Evolutionary conservation across 2,797 vertebrate species (phyloP), one percentile per base, ranked within the genome.

Genomic region (Crenuchus spilurus): DNA sequence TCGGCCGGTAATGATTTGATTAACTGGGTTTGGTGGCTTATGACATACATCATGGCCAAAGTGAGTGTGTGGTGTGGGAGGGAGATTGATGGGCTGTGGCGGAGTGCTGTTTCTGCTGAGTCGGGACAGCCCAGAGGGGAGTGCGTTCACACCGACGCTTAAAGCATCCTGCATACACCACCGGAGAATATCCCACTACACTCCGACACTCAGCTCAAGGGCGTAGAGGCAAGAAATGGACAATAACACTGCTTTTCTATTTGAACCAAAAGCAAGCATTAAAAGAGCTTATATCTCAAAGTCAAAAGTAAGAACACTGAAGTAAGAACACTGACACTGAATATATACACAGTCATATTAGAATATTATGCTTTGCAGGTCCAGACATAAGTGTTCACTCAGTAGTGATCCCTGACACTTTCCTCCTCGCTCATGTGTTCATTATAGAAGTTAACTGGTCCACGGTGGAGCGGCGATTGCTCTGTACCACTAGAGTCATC

Each of bases 21-120:
- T 86, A 92, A 91, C 87, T 84, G 87, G 85, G 84, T 84, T 67
- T 69, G 80, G 84, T 46, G 86, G 77, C 86, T 86, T 57, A 1
- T 87, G 84, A 89, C 90, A 91, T 91, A 83, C 86, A 91, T 92
- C 92, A 90, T 86, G 58, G 83, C 74, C 72, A 86, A 88, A 90
- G 83, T 86, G 87, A 89, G 84, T 85, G 84, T 88, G 88, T 91
- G 88, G 80, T 66, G 57, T n/a, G 65, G 78, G 79, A 77, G 75
- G 70, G 85, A 89, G 90, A 92, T 89, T 87, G 89, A 92, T 92
- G 87, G 57, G 68, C 35, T 46, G 22, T 66, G 65, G 52, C 28
- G 30, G 44, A 75, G 70, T 74, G 39, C 48, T 33, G 89, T 86
- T 87, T 88, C 82, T 87, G 84, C 88, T 84, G 88, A 89, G 88